A percentile compares a stretch with the other conserved stretches of the same genome.
These are phyloP conservation scores for Lasioglossum villosulum DNA, from an alignment of 2,888 invertebrate species.

Conservation along the genomic window DNA sequence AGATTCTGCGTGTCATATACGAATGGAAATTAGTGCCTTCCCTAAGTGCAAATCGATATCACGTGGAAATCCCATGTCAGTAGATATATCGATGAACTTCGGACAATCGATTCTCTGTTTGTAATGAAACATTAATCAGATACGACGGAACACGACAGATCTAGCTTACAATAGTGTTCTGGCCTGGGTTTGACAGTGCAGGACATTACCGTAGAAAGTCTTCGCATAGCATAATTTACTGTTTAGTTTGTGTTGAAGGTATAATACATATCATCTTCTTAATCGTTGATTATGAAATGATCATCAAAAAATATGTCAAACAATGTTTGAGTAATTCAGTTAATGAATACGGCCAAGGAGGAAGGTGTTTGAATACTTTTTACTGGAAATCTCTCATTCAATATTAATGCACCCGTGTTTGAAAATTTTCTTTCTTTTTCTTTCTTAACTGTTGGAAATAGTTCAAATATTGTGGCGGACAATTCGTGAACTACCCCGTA, in stretches of 20 bases:
- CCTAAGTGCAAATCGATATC: constrained; percentile 6
- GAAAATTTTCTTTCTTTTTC: neutral
- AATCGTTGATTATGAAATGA: neutral
- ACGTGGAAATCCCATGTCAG: neutral
- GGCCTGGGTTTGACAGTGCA: neutral
- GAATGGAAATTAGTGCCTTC: constrained; percentile 13
- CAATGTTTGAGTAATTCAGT: neutral
- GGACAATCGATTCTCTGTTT: constrained; percentile 11
- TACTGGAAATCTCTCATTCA: neutral
- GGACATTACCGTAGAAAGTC: neutral
- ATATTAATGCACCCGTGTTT: neutral
- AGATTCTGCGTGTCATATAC: neutral
- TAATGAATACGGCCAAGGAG: neutral
- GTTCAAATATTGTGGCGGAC: neutral
- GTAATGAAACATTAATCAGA: constrained; percentile 21
- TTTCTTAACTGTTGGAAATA: neutral
- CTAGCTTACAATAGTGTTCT: neutral
- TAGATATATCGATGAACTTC: constrained; percentile 12
- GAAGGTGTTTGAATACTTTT: neutral
- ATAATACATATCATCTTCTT: neutral
- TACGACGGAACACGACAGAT: constrained; percentile 1
- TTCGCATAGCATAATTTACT: neutral
- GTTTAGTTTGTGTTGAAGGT: neutral
- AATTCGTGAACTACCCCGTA: neutral
- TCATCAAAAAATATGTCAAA: neutral